Evolutionary conservation across 2,113 vertebrate species (phyloP).

Genomic region (Cryptoleucopteryx plumbea): DNA sequence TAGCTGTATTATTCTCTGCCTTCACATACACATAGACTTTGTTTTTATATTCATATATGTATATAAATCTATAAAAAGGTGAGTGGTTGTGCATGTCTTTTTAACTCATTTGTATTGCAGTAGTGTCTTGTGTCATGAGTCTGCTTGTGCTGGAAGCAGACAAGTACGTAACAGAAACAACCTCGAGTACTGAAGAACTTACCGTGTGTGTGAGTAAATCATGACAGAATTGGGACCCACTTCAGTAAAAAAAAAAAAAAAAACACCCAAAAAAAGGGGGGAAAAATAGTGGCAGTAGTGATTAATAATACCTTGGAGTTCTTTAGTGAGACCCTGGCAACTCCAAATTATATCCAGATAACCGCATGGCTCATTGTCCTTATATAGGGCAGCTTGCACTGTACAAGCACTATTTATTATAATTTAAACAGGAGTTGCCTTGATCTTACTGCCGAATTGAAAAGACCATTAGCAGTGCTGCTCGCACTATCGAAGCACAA

Average conservation of each 20-base stretch:
- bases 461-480: conserved; percentile 53
- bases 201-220: background rate
- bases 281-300: background rate
- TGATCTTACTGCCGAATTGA: conserved; percentile 49
- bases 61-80: background rate
- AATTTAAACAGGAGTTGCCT: conserved; percentile 66
- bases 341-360: conserved; percentile 32
- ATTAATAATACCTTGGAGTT: conserved; percentile 28
- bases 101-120: background rate
- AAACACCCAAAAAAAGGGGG: background rate
- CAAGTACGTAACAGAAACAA: background rate
- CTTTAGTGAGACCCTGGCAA: conserved; percentile 34
- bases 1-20: background rate
- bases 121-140: background rate
- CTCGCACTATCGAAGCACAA: conserved; percentile 41
- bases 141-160: background rate
- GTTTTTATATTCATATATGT: background rate
- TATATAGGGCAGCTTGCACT: conserved; percentile 1
- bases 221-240: background rate
- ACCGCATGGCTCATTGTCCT: conserved; percentile 26
- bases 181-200: background rate
- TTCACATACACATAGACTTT: background rate
- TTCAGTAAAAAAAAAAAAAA: background rate
- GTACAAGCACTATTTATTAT: conserved; percentile 43
- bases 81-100: background rate